Base-by-base conservation (phyloP, 2,888 invertebrate genomes). In the Neocrepidodera transversa region DNA sequence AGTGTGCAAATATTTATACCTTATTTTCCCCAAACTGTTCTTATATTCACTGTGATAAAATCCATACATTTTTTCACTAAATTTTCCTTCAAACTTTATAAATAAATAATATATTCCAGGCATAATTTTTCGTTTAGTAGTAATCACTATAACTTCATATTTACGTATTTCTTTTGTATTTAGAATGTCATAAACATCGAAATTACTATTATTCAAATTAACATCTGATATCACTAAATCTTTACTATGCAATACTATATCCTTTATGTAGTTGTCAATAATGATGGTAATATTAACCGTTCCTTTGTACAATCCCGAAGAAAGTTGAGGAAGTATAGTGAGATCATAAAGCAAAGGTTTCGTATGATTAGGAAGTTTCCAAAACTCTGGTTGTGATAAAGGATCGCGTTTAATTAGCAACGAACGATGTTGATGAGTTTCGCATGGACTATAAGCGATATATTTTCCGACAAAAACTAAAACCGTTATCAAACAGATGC, bases 11-110 rank as follows among this genome's bases (percentile, higher is more conserved):
- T n/a, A n/a, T n/a, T n/a, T n/a, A 13, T 68, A 71, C 71, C 71
- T 69, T 16, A 43, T 54, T 26, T 49, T 50, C 45, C 68, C 65
- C 30, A 50, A 50, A 7, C 48, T 8, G 13, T 16, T 52, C 16
- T 63, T 65, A 66, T 91, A 87, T 3, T 80, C 81, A 64, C 91
- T 91, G 69, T 84, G 83, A 76, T 92, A 92, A 56, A 92, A 84
- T 10, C 92, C 92, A 43, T 86, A 84, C 67, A 89, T 86, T 66
- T 86, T 86, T 59, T 85, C 82, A 14, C 83, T 83, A 71, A 90
- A 79, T 58, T 80, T 82, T 0, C 91, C 91, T 62, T 79, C 78
- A 70, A 87, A 93, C 28, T 83, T 77, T 42, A 92, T 80, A 48
- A 77, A 73, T 35, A 91, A 76, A 38, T 82, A 78, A 74, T 90